Evolutionary conservation across 1,140 invertebrate species (phyloP).

Genomic region (Latrodectus geometricus): DNA sequence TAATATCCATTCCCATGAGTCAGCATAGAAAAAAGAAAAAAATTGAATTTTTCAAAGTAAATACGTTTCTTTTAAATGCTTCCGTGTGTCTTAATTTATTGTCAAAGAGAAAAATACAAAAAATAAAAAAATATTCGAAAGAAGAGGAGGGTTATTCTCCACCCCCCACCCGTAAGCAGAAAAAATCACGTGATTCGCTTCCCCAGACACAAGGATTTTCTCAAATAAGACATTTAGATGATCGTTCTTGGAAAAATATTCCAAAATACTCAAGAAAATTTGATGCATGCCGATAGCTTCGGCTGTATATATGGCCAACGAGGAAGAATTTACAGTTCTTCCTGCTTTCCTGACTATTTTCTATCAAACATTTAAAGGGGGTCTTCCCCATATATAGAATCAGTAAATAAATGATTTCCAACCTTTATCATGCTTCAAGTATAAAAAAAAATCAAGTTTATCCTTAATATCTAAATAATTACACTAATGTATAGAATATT

Average conservation of each 20-base stretch:
- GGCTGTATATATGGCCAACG: conserved; percentile 43
- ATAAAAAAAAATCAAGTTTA: no score
- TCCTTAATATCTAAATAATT: no score
- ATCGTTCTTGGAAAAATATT: conserved; percentile 42
- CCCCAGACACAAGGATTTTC: conserved; percentile 16
- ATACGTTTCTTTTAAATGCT: conserved; percentile 41
- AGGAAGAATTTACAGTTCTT: conserved; percentile 50
- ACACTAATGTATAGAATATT: no score
- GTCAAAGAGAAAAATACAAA: neutral
- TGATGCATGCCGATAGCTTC: conserved; percentile 32
- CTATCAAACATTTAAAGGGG: conserved; percentile 9
- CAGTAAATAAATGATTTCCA: no score
- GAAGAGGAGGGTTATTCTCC: neutral
- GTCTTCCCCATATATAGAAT: neutral
- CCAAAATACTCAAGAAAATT: conserved; percentile 42
- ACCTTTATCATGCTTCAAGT: no score
- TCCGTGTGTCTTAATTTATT: conserved; percentile 24
- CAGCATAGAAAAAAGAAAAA: neutral
- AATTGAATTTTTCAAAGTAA: conserved; percentile 49
- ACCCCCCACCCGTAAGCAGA: neutral
- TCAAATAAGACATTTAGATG: conserved; percentile 38
- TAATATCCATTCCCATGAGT: conserved; percentile 39
- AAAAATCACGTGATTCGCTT: conserved; percentile 14
- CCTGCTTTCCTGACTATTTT: conserved; percentile 4
- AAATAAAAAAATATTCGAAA: neutral